Evolutionary conservation across 2,888 invertebrate genomes (phyloP).

Genomic region (Papilio elwesi): DNA sequence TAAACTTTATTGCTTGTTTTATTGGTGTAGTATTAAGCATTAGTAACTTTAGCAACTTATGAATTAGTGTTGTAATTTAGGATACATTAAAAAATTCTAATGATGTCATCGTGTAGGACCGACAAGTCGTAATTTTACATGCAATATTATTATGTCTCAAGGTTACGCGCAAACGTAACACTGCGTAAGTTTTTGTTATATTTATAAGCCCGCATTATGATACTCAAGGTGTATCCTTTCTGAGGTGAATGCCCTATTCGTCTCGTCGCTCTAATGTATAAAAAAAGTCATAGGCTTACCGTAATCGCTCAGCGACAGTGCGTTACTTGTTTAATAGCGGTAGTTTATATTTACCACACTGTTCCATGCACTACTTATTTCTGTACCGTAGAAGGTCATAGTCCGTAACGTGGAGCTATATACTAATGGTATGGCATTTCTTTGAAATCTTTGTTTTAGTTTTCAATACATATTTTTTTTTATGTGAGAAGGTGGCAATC

Average conservation of each 20-base stretch:
- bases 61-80: no score
- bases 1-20: no score
- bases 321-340: conserved; percentile 18
- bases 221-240: not conserved
- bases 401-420: not conserved
- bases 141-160: not conserved
- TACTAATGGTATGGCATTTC: no score
- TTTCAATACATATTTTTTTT: no score
- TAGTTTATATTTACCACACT: conserved; percentile 14
- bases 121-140: not conserved
- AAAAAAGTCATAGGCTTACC: conserved; percentile 11
- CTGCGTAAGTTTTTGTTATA: conserved; percentile 8
- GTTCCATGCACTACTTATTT: conserved; percentile 16
- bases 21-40: no score
- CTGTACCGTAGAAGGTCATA: conserved; percentile 16
- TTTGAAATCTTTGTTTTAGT: no score
- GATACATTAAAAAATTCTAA: no score
- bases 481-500: no score
- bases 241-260: conserved; percentile 10
- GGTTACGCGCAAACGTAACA: conserved; percentile 8
- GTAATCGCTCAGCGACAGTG: conserved; percentile 18
- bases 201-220: conserved; percentile 7
- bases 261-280: conserved; percentile 1
- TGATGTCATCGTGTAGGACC: no score
- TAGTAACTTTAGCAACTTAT: no score